Base-by-base conservation (phyloP, 2,797 vertebrate species). In the Oreortyx pictus region DNA sequence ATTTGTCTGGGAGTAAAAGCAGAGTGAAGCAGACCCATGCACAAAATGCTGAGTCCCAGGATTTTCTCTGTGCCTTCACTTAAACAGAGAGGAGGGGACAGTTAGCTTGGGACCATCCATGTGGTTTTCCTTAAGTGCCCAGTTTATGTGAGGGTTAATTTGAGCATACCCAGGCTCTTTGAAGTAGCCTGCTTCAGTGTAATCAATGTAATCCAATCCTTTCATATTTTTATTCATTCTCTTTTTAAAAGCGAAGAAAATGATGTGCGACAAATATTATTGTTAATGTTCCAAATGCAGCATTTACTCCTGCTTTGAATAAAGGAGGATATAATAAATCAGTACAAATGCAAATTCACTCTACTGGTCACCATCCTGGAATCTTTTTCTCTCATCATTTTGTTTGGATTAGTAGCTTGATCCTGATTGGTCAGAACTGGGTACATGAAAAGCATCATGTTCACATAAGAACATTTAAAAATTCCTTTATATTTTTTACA, bases 1-100 rank as follows among this genome's bases (percentile, higher is more conserved):
- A 33, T 43, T 57, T 43, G 25, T 39, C 52, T 14, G 46, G 29
- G 18, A 46, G n/a, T n/a, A 84, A 31, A 43, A 60, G 47, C 52
- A 27, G 54, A 2, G 22, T 52, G 41, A 61, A 78, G 22, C 35
- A 52, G 14, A 12, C 7, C 22, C 2, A 0, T 65, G 39, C 22
- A 29, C 14, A 5, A 31, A 52, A 29, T 16, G 31, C 3, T 0
- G 2, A 44, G 27, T 73, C 22, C 33, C 1, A 3, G 6, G 4
- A 8, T 73, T 85, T 81, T 78, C 35, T 39, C 23, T 17, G 11
- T 73, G 39, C 17, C 13, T 68, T 29, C 25, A 14, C 11, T 22
- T 37, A 31, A 41, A 22, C 7, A 24, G 15, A 43, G 37, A 41
- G 22, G 11, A 44, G 35, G 22, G 15, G 6, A 15, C 60, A 39